phyloP scores from a whole-genome alignment of 2,113 vertebrate genomes.

The Tychaedon coryphoeus region DNA sequence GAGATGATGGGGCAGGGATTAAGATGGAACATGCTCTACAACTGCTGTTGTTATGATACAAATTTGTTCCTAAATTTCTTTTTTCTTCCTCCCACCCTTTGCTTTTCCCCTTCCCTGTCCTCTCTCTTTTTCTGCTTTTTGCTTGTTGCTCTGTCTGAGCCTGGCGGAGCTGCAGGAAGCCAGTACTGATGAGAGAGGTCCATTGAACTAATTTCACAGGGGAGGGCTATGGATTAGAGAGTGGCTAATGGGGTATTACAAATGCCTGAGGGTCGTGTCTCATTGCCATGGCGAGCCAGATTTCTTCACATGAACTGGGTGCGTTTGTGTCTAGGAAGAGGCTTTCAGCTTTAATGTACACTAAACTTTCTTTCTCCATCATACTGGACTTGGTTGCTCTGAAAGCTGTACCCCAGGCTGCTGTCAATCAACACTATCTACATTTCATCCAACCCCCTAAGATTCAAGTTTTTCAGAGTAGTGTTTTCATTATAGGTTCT shows the following conservation, averaged over 20 bases:
- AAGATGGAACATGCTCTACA: neutral
- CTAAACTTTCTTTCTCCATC: neutral
- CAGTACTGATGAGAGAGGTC: neutral
- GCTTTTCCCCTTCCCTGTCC: neutral
- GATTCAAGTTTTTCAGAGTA: neutral
- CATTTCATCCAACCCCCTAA: neutral
- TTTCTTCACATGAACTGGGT: neutral
- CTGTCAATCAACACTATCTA: neutral
- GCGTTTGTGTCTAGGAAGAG: neutral
- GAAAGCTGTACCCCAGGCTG: neutral
- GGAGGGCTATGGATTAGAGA: neutral
- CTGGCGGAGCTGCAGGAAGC: neutral
- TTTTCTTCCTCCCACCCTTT: neutral
- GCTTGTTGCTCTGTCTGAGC: neutral
- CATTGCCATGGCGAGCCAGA: neutral
- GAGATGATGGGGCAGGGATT: neutral
- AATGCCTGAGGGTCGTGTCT: neutral
- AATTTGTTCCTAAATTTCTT: neutral
- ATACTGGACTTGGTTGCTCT: neutral
- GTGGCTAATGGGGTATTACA: neutral
- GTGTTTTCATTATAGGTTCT: conserved; percentile 32
- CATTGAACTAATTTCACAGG: neutral
- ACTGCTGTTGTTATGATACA: neutral
- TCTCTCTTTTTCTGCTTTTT: neutral
- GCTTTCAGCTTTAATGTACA: neutral